Base-by-base conservation (phyloP, 2,797 vertebrate genomes). In the Hoplostethus mediterraneus region DNA sequence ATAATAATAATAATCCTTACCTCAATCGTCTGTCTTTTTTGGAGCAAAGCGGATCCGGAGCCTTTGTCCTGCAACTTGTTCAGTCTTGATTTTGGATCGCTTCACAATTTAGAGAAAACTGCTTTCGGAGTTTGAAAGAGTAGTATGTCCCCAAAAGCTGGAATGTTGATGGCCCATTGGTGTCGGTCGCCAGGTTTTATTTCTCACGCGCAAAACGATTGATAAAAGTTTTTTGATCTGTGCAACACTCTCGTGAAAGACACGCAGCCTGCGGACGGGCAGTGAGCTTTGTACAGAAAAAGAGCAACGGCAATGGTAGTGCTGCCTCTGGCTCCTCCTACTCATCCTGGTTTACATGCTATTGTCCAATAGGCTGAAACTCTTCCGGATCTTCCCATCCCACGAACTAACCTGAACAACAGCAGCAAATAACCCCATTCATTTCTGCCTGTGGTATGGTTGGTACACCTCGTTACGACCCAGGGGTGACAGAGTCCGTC, bases 41-140 rank as follows among this genome's bases (percentile, higher is more conserved):
- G 71, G 56, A 59, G 67, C 75, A 16, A 38, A 45, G 68, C 75
- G 33, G 82, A 57, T 70, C 65, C 73, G 64, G 68, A 48, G 71
- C 76, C 71, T 89, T 88, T 89, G 71, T 89, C 54, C 56, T 49
- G 12, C 74, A 87, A 90, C 87, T 92, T 80, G 68, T 59, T 56
- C 87, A 64, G 59, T 42, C 64, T 49, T 36, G 74, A 21, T 40
- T 36, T 31, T 31, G 80, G 84, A 79, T 82, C 77, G 60, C 36
- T 65, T 44, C 56, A 36, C 54, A 30, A 45, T 73, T 84, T 49
- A 83, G 6, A 73, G 57, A 17, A 78, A 80, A 30, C 69, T 73
- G 58, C 56, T 47, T 8, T 57, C 67, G 17, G 75, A 31, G 36
- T 67, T 81, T 14, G 73, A 57, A 60, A 13, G 17, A 1, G 6